phyloP scores from a whole-genome alignment of 2,888 invertebrate genomes.

The Morinoia aosen region DNA sequence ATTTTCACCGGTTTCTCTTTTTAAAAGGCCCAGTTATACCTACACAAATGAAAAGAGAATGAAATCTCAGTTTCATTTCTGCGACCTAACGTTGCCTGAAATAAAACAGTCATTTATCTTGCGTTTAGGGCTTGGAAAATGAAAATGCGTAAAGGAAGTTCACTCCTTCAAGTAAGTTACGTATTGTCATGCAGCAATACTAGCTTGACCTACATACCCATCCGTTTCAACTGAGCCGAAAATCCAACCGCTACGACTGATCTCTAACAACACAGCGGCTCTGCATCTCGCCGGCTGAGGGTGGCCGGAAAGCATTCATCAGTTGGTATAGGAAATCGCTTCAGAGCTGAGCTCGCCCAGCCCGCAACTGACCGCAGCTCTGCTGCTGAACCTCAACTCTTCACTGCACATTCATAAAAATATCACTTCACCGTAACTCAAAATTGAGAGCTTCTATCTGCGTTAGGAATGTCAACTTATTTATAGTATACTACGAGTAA shows the following conservation, averaged over 20 bases:
- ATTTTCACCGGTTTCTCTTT: too few species aligned
- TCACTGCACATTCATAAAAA: neutral
- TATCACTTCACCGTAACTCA: neutral
- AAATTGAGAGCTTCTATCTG: neutral
- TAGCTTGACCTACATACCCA: neutral
- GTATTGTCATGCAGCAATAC: neutral
- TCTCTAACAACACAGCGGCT: neutral
- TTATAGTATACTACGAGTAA: neutral
- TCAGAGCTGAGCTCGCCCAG: neutral
- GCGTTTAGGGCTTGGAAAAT: neutral
- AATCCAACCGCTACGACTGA: neutral
- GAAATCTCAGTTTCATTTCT: too few species aligned
- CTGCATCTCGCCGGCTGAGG: neutral
- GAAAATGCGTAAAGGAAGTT: neutral
- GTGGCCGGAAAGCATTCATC: constrained; percentile 49
- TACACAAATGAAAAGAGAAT: too few species aligned
- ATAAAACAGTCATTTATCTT: too few species aligned
- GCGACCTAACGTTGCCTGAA: too few species aligned
- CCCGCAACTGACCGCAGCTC: neutral
- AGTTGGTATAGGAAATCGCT: constrained; percentile 48
- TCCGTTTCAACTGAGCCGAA: neutral
- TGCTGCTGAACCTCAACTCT: neutral
- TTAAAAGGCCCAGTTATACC: too few species aligned
- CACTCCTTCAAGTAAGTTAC: neutral
- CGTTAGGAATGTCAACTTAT: neutral